A percentile compares a stretch with the other conserved stretches of the same genome.
These are phyloP conservation scores for Enhydra lutris DNA, from an alignment of 2,113 vertebrate genomes.

Conservation along the genomic window DNA sequence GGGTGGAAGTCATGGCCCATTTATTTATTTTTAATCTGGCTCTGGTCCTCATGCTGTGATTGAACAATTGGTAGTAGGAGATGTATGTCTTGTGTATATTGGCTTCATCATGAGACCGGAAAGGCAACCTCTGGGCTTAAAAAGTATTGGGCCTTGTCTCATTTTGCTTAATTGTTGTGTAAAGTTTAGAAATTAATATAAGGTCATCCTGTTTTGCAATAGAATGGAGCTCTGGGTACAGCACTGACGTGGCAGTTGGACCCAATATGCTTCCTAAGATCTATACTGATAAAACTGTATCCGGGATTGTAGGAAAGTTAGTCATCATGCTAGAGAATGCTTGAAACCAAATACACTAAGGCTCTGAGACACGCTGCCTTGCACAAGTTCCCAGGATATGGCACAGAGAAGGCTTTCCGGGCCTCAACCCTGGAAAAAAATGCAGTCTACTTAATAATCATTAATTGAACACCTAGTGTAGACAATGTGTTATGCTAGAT, in stretches of 20 bases:
- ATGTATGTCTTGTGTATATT: background rate
- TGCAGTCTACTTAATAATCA: background rate
- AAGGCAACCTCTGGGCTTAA: background rate
- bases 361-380: background rate
- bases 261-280: background rate
- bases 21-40: slow-evolving; percentile 24
- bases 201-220: background rate
- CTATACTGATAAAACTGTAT: background rate
- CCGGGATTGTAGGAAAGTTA: background rate
- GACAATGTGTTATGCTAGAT: background rate
- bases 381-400: background rate
- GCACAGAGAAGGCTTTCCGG: background rate
- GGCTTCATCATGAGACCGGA: background rate
- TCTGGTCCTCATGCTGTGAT: background rate
- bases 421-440: background rate
- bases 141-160: background rate
- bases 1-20: slow-evolving; percentile 1
- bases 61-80: background rate
- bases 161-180: slow-evolving; percentile 4
- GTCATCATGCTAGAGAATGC: background rate
- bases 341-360: background rate
- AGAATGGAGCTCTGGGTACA: background rate
- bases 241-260: background rate
- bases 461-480: background rate
- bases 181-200: slow-evolving; percentile 18